These are phyloP conservation scores for Microchirus variegatus DNA, from an alignment of 2,797 vertebrate species.

Conservation along the genomic window DNA sequence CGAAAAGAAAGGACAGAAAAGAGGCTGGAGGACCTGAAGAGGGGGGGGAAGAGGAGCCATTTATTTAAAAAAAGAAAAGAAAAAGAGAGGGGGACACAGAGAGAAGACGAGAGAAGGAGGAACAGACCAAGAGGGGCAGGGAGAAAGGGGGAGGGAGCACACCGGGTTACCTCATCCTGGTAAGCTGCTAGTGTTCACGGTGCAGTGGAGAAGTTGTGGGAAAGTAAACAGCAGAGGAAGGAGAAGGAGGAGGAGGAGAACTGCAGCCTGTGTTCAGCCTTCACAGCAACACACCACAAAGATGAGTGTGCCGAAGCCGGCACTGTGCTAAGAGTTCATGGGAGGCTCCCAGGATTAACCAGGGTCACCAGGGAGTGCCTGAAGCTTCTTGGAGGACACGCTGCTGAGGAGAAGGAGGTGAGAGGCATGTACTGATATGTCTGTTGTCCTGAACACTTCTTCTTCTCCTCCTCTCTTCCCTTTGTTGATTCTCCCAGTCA, in stretches of 20 bases:
- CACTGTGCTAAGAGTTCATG: slow-evolving; percentile 61
- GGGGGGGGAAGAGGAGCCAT: slow-evolving; percentile 34
- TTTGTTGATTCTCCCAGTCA: slow-evolving; percentile 34
- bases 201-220: slow-evolving; percentile 77
- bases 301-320: slow-evolving; percentile 61
- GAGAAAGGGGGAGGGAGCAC: slow-evolving; percentile 51
- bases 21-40: slow-evolving; percentile 39
- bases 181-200: slow-evolving; percentile 61
- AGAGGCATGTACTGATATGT: slow-evolving; percentile 47
- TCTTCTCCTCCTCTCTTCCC: slow-evolving; percentile 15
- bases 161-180: slow-evolving; percentile 68
- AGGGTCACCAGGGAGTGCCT: slow-evolving; percentile 67
- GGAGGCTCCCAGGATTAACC: slow-evolving; percentile 69
- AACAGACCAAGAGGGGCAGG: slow-evolving; percentile 30
- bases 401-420: slow-evolving; percentile 74
- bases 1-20: slow-evolving; percentile 67
- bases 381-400: slow-evolving; percentile 68
- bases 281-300: slow-evolving; percentile 53
- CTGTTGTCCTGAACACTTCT: slow-evolving; percentile 44
- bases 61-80: slow-evolving; percentile 29
- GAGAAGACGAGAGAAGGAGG: slow-evolving; percentile 47
- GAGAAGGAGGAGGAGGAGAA: no score
- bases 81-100: slow-evolving; percentile 8
- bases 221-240: slow-evolving; percentile 80
- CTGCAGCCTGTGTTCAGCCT: slow-evolving; percentile 55